Conservation (phyloP, 1,140 invertebrate species). For the Drosophila burlai region DNA sequence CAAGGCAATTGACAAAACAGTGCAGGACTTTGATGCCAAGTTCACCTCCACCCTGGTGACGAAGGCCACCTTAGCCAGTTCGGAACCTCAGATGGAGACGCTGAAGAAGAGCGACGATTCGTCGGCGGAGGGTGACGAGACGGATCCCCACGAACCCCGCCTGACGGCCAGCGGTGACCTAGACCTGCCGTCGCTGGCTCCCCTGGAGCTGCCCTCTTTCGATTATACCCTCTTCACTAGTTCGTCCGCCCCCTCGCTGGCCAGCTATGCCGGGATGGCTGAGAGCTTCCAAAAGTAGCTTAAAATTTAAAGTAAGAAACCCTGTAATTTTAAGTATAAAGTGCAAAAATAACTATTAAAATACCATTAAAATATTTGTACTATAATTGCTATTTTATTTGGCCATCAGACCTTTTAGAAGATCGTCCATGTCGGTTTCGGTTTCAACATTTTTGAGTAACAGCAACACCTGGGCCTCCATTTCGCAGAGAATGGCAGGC, state of each 20-base stretch:
- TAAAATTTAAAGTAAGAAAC: not conserved
- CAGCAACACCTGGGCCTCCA: conserved; percentile 88
- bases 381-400: conserved; percentile 66
- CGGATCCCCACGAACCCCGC: not conserved
- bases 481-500: conserved; percentile 88
- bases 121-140: conserved; percentile 10
- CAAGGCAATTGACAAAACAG: conserved; percentile 80
- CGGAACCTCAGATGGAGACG: conserved; percentile 53
- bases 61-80: conserved; percentile 19
- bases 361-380: conserved; percentile 15
- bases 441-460: conserved; percentile 86
- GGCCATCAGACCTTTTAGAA: conserved; percentile 71
- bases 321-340: not conserved
- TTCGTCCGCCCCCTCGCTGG: conserved; percentile 64
- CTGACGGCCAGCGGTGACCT: conserved; percentile 43
- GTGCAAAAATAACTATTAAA: not conserved
- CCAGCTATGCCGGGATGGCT: conserved; percentile 61
- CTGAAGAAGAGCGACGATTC: conserved; percentile 42
- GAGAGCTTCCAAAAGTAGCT: conserved; percentile 74
- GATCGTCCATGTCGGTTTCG: conserved; percentile 86
- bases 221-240: conserved; percentile 71
- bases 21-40: conserved; percentile 79
- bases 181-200: conserved; percentile 69
- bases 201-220: conserved; percentile 75
- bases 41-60: conserved; percentile 53